phyloP scores from a whole-genome alignment of 2,113 vertebrate species.

The Pycnonotus jocosus region DNA sequence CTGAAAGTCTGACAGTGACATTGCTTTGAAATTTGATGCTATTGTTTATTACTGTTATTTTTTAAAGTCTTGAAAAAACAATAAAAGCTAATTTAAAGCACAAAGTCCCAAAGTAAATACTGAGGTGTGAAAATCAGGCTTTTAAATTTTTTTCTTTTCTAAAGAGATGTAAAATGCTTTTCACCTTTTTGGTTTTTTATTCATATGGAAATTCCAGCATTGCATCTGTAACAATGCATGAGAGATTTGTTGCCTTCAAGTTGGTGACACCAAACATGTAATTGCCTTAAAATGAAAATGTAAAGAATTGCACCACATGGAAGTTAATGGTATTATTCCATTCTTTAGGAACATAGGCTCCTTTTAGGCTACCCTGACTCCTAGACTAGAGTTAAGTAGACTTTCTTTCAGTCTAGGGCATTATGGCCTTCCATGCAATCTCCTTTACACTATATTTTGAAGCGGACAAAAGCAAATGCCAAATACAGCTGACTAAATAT shows the following conservation, averaged over 20 bases:
- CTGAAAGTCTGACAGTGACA: background rate
- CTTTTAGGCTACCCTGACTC: background rate
- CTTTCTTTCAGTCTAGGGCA: background rate
- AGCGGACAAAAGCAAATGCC: background rate
- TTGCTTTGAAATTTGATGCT: background rate
- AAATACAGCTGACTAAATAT: background rate
- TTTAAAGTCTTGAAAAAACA: background rate
- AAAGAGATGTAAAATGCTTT: background rate
- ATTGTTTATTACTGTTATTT: background rate
- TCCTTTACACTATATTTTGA: background rate
- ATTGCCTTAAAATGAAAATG: background rate
- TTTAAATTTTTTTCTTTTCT: background rate
- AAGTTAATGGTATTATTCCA: background rate
- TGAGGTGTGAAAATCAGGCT: background rate
- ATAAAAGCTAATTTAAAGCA: background rate
- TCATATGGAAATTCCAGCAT: background rate
- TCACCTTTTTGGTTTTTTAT: background rate
- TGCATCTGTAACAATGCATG: background rate
- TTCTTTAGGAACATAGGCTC: background rate
- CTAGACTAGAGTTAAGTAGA: background rate
- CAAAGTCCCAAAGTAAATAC: background rate
- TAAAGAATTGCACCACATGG: background rate
- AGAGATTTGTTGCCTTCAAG: background rate
- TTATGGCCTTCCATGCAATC: background rate
- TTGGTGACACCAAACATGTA: background rate